Conservation (phyloP, 2,113 vertebrate genomes). For the Phyllostomus hastatus region DNA sequence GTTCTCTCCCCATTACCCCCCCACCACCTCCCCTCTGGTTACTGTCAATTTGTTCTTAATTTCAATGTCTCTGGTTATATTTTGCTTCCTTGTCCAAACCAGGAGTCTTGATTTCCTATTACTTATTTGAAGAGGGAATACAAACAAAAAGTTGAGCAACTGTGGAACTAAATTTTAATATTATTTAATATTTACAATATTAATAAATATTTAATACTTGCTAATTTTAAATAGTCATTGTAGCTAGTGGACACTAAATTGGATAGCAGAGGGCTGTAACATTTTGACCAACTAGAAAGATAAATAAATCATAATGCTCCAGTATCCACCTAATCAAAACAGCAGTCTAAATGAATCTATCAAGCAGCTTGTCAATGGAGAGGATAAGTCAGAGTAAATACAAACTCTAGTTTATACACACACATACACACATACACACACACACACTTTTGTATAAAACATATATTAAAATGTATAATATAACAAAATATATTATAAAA, state of each 20-base stretch:
- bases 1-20: too few species aligned
- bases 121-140: not conserved
- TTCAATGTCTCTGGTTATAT: too few species aligned
- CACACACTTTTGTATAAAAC: not conserved
- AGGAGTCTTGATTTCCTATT: not conserved
- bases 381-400: not conserved
- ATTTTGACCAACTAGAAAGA: not conserved
- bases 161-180: not conserved
- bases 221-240: not conserved
- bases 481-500: not conserved
- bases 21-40: too few species aligned
- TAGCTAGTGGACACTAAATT: not conserved
- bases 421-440: too few species aligned
- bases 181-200: not conserved
- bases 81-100: not conserved
- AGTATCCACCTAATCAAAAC: not conserved
- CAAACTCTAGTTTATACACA: not conserved
- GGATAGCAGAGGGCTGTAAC: not conserved
- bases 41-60: too few species aligned
- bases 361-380: not conserved
- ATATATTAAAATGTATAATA: not conserved
- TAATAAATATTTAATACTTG: not conserved
- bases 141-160: not conserved
- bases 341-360: not conserved
- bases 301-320: not conserved